A percentile compares a stretch with the other conserved stretches of the same genome.
phyloP scores from a whole-genome alignment of 2,888 invertebrate species.

The Callimorpha dominula region DNA sequence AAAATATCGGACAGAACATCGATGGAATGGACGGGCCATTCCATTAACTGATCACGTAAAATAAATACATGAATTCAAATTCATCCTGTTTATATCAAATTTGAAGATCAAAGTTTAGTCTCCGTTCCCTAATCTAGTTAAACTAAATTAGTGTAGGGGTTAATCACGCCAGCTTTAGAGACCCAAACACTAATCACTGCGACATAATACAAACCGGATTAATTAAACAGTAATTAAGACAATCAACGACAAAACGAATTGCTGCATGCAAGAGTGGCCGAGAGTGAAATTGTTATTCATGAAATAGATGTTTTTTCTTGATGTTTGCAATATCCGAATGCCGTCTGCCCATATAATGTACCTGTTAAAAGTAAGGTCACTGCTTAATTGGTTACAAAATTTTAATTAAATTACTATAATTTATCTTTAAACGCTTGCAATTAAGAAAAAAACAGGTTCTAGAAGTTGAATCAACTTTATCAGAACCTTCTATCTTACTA shows the following conservation, averaged over 20 bases:
- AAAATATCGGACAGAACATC: no score
- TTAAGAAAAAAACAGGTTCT: background rate
- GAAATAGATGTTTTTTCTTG: background rate
- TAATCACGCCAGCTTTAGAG: background rate
- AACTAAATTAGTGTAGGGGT: background rate
- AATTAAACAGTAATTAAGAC: constrained; percentile 17
- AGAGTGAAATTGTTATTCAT: background rate
- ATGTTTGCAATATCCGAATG: background rate
- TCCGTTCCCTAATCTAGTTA: background rate
- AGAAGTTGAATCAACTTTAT: background rate
- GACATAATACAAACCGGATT: constrained; percentile 1
- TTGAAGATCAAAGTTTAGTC: background rate
- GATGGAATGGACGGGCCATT: no score
- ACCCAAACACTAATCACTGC: constrained; percentile 3
- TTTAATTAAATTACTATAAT: background rate
- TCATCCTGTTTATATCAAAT: background rate
- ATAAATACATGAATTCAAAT: background rate
- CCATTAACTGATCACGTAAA: no score
- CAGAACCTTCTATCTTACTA: background rate
- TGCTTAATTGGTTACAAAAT: background rate
- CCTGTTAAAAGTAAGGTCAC: background rate
- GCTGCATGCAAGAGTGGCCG: constrained; percentile 1
- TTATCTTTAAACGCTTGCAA: background rate
- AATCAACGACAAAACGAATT: constrained; percentile 28
- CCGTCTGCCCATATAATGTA: background rate